Evolutionary conservation across 2,797 vertebrate genomes (phyloP).

Genomic region (Tenualosa ilisha): DNA sequence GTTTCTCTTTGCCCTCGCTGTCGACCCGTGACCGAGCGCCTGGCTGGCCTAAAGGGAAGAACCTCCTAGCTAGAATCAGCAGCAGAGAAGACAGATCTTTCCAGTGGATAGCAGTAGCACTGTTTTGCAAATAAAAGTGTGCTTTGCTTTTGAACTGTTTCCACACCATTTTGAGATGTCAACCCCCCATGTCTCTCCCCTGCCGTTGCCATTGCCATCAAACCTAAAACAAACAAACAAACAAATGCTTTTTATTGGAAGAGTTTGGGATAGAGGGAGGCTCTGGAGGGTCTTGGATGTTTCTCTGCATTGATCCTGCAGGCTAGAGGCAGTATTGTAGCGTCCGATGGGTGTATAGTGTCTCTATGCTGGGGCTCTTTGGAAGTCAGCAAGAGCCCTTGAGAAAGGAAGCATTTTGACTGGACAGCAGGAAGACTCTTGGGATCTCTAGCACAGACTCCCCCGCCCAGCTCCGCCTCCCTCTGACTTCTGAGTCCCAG

Average conservation of each 20-base stretch:
- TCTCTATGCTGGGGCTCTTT: not conserved
- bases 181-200: not conserved
- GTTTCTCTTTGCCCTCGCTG: not conserved
- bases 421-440: not conserved
- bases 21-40: not conserved
- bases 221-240: not conserved
- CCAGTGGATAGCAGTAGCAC: not conserved
- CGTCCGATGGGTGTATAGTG: not conserved
- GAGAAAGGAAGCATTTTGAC: not conserved
- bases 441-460: not conserved
- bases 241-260: not conserved
- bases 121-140: not conserved
- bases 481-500: slow-evolving; percentile 51
- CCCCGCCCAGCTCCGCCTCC: slow-evolving; percentile 21
- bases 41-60: not conserved
- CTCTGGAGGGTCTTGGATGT: not conserved
- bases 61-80: not conserved
- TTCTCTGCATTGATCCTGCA: not conserved
- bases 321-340: not conserved
- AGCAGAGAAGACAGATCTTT: not conserved
- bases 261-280: not conserved
- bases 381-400: not conserved
- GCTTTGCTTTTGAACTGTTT: not conserved
- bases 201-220: not conserved
- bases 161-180: not conserved